A percentile compares a stretch with the other conserved stretches of the same genome.
These are phyloP conservation scores for Daptonema setosum DNA, from an alignment of 2,888 invertebrate species.

Conservation along the genomic window DNA sequence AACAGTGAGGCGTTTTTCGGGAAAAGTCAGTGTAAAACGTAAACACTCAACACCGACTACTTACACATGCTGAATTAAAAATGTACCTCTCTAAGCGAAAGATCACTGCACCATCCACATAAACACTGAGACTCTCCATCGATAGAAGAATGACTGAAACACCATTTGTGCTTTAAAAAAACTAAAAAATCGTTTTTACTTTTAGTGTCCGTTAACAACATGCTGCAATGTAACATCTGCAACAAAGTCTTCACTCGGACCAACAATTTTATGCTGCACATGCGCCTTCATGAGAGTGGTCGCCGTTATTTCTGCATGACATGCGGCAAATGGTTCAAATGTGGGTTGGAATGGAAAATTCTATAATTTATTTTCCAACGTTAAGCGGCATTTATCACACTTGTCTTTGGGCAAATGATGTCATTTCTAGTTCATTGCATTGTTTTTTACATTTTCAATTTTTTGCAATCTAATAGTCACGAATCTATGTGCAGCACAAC, in stretches of 20 bases:
- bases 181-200: background rate
- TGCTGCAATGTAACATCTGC: slow-evolving; percentile 10
- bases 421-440: background rate
- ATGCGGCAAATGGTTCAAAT: slow-evolving; percentile 10
- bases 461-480: slow-evolving; percentile 6
- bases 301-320: slow-evolving; percentile 11
- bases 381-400: no score
- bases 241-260: slow-evolving; percentile 9
- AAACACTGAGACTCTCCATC: no score
- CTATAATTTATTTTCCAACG: no score
- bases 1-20: no score
- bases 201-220: slow-evolving; percentile 4
- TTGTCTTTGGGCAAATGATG: background rate
- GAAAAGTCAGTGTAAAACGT: no score
- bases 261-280: slow-evolving; percentile 10
- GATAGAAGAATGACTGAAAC: no score
- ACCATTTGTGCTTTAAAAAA: no score
- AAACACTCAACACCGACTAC: no score
- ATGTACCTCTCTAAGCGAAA: no score
- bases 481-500: slow-evolving; percentile 7
- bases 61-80: no score
- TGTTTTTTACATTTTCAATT: background rate
- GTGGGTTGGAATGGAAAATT: slow-evolving; percentile 3
- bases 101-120: no score
- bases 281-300: slow-evolving; percentile 11